Evolutionary conservation across 2,888 invertebrate genomes (phyloP).

Genomic region (Alitta virens): DNA sequence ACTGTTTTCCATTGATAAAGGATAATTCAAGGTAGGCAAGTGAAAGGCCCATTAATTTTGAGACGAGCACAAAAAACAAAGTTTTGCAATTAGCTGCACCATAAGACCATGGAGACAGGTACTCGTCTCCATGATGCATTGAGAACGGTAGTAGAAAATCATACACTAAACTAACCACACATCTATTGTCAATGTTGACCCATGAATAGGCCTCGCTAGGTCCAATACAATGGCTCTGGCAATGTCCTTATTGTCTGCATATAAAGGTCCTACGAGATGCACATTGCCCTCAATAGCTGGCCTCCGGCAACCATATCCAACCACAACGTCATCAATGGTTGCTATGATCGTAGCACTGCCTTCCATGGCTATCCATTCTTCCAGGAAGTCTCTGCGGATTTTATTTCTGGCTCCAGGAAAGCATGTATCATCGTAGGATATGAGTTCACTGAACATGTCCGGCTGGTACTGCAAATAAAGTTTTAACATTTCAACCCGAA

Average conservation of each 20-base stretch:
- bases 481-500: no score
- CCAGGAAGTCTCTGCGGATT: not conserved
- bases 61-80: no score
- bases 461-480: slow-evolving; percentile 1
- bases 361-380: not conserved
- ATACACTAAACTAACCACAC: not conserved
- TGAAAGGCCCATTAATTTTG: no score
- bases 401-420: not conserved
- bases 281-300: slow-evolving; percentile 1
- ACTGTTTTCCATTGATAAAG: no score
- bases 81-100: no score
- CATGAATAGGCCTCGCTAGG: not conserved
- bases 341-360: not conserved
- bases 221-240: not conserved
- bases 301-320: slow-evolving; percentile 15
- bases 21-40: no score
- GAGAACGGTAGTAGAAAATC: not conserved
- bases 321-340: not conserved
- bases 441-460: not conserved
- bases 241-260: slow-evolving; percentile 11
- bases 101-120: no score
- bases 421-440: slow-evolving; percentile 7
- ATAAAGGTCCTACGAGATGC: slow-evolving; percentile 19
- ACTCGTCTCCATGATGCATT: no score
- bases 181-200: not conserved